Evolutionary conservation across 2,113 vertebrate species (phyloP).

Genomic region (Arizona elegans): DNA sequence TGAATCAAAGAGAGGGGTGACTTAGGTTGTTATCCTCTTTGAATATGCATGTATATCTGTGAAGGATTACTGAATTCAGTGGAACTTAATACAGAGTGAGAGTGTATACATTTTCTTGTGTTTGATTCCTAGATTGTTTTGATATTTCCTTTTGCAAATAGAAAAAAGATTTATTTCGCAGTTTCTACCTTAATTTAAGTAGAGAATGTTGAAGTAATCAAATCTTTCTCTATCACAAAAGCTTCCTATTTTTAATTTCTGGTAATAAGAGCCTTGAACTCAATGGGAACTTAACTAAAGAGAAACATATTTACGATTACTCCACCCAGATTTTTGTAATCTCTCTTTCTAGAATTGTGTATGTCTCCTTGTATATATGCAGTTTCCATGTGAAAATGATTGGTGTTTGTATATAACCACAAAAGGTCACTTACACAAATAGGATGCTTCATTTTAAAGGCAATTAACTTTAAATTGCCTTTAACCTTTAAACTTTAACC

Average conservation of each 20-base stretch:
- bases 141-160: neutral
- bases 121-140: neutral
- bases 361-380: no score
- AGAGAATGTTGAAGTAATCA: neutral
- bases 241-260: neutral
- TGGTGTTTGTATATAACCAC: no score
- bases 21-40: neutral
- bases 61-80: neutral
- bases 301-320: no score
- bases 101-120: neutral
- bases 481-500: no score
- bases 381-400: no score
- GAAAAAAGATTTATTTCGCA: neutral
- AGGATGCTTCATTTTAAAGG: no score
- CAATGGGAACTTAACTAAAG: no score
- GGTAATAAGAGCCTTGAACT: no score
- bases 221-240: neutral
- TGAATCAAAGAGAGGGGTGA: neutral
- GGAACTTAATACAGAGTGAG: neutral
- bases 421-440: no score
- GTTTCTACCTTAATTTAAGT: neutral
- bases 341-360: no score
- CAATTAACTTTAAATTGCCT: no score
- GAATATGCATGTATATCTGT: neutral
- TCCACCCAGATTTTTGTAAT: no score